Base-by-base conservation (phyloP, 2,888 invertebrate species). In the Stenolophus ochropezus region DNA sequence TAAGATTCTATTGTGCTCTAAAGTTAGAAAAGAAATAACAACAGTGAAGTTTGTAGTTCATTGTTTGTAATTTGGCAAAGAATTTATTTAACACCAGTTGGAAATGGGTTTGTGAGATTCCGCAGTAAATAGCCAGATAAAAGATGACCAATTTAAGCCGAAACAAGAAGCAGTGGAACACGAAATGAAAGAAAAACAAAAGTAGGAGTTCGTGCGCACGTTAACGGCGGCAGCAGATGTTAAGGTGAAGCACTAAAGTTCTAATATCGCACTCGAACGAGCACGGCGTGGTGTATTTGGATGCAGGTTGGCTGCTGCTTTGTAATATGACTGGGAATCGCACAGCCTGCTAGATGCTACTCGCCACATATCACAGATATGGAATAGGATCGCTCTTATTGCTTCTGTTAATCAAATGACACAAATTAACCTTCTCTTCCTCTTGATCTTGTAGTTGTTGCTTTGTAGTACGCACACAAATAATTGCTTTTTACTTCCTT, bases 191-290 rank as follows among this genome's bases (percentile, higher is more conserved):
- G 21, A 61, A 61, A 61, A 61, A 61, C 23, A 61, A 61, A 61
- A 61, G 25, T n/a, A 23, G 25, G 25, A 61, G 61, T 61, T 61
- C 61, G 14, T 56, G 56, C 18, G 56, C 56, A 20, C 56, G 56
- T 56, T 61, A 61, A 61, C 61, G 61, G 61, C 61, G 23, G 61
- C 14, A 61, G 61, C 61, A 61, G 61, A n/a, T 61, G 61, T 61
- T 61, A 61, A 61, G 61, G 61, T 61, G 61, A 61, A 61, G 25
- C 61, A 61, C 61, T 61, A 61, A 61, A 61, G 61, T 61, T 25
- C 61, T 61, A 61, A 61, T 61, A 61, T 61, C 61, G 61, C 61
- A 61, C 25, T 61, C 25, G 61, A 61, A 61, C 61, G 61, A 61
- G 61, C 61, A 61, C 61, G 21, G 25, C 25, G 25, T 21, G 23